These are phyloP conservation scores for Troides aeacus DNA, from an alignment of 2,888 invertebrate genomes.

Conservation along the genomic window DNA sequence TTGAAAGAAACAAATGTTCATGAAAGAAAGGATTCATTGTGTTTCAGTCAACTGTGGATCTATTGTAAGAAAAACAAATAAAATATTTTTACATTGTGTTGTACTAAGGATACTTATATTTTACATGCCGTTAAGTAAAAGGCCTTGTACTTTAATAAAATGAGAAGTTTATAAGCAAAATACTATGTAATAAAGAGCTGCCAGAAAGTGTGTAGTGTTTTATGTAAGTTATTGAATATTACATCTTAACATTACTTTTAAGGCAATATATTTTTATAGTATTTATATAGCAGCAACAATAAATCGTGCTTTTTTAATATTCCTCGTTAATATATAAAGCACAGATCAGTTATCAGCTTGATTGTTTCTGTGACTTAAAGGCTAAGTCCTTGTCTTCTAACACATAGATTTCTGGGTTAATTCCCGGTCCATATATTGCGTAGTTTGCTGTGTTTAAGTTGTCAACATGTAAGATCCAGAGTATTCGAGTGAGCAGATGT, in stretches of 20 bases:
- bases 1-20: not conserved
- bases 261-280: too few species aligned
- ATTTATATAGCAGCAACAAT: too few species aligned
- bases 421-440: too few species aligned
- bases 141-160: not conserved
- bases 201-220: not conserved
- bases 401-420: too few species aligned
- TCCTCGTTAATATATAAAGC: too few species aligned
- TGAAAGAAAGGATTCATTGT: conserved; percentile 1
- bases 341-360: too few species aligned
- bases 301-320: too few species aligned
- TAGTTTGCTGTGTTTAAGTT: not conserved
- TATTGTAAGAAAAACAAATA: conserved; percentile 11
- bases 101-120: not conserved
- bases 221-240: too few species aligned
- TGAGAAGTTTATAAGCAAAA: not conserved
- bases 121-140: conserved; percentile 1
- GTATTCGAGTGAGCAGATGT: not conserved
- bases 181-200: not conserved
- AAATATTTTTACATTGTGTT: conserved; percentile 2
- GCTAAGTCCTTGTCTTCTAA: too few species aligned
- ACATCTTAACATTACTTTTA: too few species aligned
- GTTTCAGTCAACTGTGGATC: conserved; percentile 6
- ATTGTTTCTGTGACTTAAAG: too few species aligned
- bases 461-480: not conserved